Conservation (phyloP, 2,888 invertebrate species). For the Agriopis leucophaearia region DNA sequence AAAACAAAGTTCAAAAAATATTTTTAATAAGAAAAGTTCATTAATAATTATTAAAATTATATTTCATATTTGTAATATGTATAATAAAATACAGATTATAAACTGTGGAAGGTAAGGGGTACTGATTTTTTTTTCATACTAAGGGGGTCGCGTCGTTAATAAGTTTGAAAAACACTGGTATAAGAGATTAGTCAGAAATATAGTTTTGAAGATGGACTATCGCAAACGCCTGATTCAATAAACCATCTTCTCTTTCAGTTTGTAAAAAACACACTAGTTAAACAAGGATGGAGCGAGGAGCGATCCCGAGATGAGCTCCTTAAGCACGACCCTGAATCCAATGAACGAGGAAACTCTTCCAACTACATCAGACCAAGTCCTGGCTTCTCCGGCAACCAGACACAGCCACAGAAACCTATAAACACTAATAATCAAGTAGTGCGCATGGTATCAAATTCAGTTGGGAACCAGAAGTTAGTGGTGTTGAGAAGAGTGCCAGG, state of each 20-base stretch:
- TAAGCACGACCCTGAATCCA: slow-evolving; percentile 78
- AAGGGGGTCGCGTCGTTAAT: too few species aligned
- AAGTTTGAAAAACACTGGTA: too few species aligned
- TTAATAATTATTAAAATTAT: too few species aligned
- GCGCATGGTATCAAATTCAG: slow-evolving; percentile 29
- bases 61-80: too few species aligned
- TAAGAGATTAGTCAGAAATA: too few species aligned
- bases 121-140: too few species aligned
- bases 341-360: slow-evolving; percentile 59
- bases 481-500: slow-evolving; percentile 53
- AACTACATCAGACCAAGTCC: slow-evolving; percentile 60
- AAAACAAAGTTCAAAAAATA: too few species aligned
- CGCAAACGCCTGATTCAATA: too few species aligned
- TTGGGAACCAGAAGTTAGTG: slow-evolving; percentile 53
- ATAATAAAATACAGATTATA: too few species aligned
- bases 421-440: slow-evolving; percentile 9
- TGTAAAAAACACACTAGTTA: slow-evolving; percentile 83
- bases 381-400: slow-evolving; percentile 57
- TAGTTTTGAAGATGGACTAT: too few species aligned
- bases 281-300: slow-evolving; percentile 86
- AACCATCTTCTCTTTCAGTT: slow-evolving; percentile 67
- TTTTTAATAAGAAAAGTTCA: too few species aligned
- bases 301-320: slow-evolving; percentile 84
- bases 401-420: neutral
- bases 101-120: too few species aligned